These are phyloP conservation scores for Malthinus seriepunctatus DNA, from an alignment of 2,888 invertebrate genomes.

Conservation along the genomic window DNA sequence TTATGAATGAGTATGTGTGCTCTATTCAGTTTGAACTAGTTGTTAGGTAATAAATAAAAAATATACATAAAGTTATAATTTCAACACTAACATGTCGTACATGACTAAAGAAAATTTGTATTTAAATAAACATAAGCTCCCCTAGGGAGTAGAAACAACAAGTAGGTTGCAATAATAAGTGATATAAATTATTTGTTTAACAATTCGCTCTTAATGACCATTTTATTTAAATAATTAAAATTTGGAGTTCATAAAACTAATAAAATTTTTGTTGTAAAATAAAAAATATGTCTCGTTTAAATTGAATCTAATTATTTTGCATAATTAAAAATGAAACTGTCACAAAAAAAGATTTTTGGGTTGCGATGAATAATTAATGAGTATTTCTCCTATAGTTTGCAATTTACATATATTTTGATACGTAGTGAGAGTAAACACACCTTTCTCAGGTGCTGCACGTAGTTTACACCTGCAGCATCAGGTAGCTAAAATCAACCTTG, in stretches of 20 bases:
- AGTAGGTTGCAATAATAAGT: slow-evolving; percentile 2
- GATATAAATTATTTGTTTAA: too few relatives aligned
- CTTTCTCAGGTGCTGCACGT: slow-evolving; percentile 27
- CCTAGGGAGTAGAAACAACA: slow-evolving; percentile 13
- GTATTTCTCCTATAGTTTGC: background rate
- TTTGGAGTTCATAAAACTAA: too few relatives aligned
- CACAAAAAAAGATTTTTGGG: slow-evolving; percentile 4
- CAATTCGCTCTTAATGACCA: too few relatives aligned
- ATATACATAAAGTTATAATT: slow-evolving; percentile 7
- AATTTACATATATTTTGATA: slow-evolving; percentile 6
- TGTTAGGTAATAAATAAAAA: slow-evolving; percentile 6
- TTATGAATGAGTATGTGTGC: background rate
- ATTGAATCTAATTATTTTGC: background rate
- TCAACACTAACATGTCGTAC: slow-evolving; percentile 9
- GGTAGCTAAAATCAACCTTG: slow-evolving; percentile 43
- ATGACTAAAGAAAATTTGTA: slow-evolving; percentile 15
- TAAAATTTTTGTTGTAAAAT: too few relatives aligned
- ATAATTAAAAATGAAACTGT: slow-evolving; percentile 3
- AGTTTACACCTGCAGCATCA: slow-evolving; percentile 42
- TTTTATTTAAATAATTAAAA: too few relatives aligned
- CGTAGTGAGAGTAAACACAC: slow-evolving; percentile 20
- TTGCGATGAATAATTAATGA: slow-evolving; percentile 3
- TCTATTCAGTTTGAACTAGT: background rate
- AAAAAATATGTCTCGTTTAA: too few relatives aligned
- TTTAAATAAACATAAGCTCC: slow-evolving; percentile 15